phyloP scores from a whole-genome alignment of 2,888 invertebrate species.

The Trachelus troglodyta region DNA sequence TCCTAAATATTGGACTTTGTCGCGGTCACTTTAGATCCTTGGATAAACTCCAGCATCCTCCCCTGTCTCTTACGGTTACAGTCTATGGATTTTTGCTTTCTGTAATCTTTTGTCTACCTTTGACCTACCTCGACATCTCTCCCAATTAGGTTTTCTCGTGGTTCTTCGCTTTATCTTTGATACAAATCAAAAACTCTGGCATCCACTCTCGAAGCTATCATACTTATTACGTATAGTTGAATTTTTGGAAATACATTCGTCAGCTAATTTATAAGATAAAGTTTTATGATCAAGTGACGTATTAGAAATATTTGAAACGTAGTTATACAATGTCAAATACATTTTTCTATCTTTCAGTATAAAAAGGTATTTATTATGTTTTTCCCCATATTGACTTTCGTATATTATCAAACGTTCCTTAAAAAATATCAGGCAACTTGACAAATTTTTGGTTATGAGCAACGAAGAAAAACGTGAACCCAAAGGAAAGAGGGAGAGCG shows the following conservation, averaged over 20 bases:
- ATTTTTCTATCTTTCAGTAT: background rate
- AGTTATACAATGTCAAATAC: background rate
- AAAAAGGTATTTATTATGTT: background rate
- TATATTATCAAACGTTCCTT: background rate
- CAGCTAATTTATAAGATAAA: background rate
- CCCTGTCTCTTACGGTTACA: background rate
- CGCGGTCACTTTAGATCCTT: background rate
- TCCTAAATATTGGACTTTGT: background rate
- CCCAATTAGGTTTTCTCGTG: slow-evolving; percentile 25
- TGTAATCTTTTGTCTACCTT: slow-evolving; percentile 25
- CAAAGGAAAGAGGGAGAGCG: slow-evolving; percentile 5
- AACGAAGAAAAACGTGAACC: background rate
- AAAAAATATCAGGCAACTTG: background rate
- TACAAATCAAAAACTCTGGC: background rate
- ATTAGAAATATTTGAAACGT: background rate
- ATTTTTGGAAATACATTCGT: background rate
- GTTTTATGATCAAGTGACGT: too few species aligned
- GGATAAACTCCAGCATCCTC: background rate
- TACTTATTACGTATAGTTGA: background rate
- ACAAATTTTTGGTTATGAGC: background rate
- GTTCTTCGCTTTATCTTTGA: background rate
- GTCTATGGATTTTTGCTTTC: slow-evolving; percentile 26
- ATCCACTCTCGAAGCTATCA: background rate
- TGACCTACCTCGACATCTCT: slow-evolving; percentile 21
- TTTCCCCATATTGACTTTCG: background rate